Evolutionary conservation across 2,888 invertebrate species (phyloP).

Genomic region (Caenorhabditis plicata): DNA sequence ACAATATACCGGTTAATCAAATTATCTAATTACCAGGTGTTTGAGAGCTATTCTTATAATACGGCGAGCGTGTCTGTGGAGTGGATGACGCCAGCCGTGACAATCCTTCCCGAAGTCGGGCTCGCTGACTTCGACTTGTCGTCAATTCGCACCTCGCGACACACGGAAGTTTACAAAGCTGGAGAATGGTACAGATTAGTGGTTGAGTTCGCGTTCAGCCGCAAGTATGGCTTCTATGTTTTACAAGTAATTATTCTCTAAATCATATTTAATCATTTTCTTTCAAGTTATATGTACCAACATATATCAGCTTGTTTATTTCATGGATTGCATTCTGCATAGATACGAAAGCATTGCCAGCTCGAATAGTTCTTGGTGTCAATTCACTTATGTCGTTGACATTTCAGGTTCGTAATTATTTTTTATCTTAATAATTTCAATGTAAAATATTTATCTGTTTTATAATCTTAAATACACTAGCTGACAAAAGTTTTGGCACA

Average conservation of each 20-base stretch:
- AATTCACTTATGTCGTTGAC: slow-evolving; percentile 62
- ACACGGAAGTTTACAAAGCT: slow-evolving; percentile 57
- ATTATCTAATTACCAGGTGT: no score
- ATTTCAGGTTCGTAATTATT: slow-evolving; percentile 36
- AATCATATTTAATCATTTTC: not conserved
- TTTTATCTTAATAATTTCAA: no score
- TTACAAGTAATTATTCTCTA: slow-evolving; percentile 46
- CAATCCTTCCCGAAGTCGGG: slow-evolving; percentile 47
- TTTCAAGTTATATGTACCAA: slow-evolving; percentile 56
- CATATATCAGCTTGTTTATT: slow-evolving; percentile 59
- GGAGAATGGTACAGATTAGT: slow-evolving; percentile 63
- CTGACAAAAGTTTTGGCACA: no score
- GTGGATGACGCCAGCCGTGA: slow-evolving; percentile 57
- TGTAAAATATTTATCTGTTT: no score
- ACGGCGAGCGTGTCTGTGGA: slow-evolving; percentile 60
- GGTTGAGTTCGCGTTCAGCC: slow-evolving; percentile 53
- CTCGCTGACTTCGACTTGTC: slow-evolving; percentile 53
- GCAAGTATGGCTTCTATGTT: slow-evolving; percentile 59
- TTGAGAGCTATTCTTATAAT: slow-evolving; percentile 61
- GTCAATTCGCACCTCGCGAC: slow-evolving; percentile 37
- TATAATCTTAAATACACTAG: no score
- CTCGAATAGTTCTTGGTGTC: slow-evolving; percentile 59
- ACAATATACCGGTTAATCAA: no score
- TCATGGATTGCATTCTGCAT: slow-evolving; percentile 61
- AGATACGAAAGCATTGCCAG: slow-evolving; percentile 57